Conservation (phyloP, 2,888 invertebrate genomes). For the Apamea epomidion region DNA sequence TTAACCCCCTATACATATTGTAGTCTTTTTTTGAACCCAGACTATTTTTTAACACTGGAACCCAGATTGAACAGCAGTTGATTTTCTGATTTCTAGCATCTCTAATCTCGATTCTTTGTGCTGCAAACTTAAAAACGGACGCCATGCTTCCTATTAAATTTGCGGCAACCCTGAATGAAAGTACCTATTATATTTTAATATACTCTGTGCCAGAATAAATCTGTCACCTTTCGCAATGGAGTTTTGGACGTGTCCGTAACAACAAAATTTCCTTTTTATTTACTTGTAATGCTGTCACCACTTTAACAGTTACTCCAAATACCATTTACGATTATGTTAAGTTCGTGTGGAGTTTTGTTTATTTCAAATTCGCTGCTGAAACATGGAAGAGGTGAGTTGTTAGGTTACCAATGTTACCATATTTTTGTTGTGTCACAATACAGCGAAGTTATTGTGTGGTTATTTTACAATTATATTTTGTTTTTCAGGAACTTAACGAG, state of each 20-base stretch:
- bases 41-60: too few species aligned
- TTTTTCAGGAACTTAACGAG: conserved; percentile 88
- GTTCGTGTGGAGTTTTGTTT: conserved; percentile 83
- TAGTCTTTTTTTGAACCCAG: too few species aligned
- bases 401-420: conserved; percentile 75
- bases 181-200: too few species aligned
- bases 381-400: conserved; percentile 88
- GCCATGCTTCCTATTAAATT: conserved; percentile 19
- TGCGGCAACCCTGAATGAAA: conserved; percentile 44
- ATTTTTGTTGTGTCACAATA: conserved; percentile 84
- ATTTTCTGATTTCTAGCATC: background rate
- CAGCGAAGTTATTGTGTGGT: conserved; percentile 66
- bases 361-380: conserved; percentile 83
- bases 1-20: too few species aligned
- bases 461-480: conserved; percentile 73
- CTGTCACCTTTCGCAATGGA: conserved; percentile 82
- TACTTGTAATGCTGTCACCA: conserved; percentile 84
- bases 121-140: conserved; percentile 17
- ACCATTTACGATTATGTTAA: conserved; percentile 87
- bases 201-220: conserved; percentile 13
- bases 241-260: conserved; percentile 86
- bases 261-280: conserved; percentile 83
- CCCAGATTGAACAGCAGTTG: background rate
- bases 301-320: conserved; percentile 79
- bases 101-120: background rate